Evolutionary conservation across 2,888 invertebrate genomes (phyloP).

Genomic region (Lasioglossum villosulum): DNA sequence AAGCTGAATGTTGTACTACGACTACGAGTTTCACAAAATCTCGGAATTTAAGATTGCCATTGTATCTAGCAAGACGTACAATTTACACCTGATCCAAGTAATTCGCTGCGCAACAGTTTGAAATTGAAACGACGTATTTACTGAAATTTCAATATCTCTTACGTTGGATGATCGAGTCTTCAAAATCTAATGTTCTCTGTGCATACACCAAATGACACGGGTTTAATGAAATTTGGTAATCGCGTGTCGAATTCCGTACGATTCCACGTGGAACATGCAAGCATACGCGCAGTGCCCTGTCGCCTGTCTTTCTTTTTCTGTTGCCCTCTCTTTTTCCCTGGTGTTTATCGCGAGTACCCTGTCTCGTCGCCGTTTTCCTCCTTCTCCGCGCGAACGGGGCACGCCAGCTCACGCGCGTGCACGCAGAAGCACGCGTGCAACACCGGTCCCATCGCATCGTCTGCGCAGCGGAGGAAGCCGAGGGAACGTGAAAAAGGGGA

Average conservation of each 20-base stretch:
- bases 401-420: slow-evolving; percentile 15
- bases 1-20: not conserved
- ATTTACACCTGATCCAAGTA: not conserved
- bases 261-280: not conserved
- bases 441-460: not conserved
- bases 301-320: not conserved
- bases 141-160: not conserved
- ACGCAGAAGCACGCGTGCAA: slow-evolving; percentile 8
- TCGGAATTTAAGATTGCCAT: not conserved
- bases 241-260: not conserved
- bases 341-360: slow-evolving; percentile 33
- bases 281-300: not conserved
- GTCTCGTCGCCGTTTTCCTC: slow-evolving; percentile 29
- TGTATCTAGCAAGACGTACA: too few species aligned
- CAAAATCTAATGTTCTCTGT: not conserved
- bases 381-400: slow-evolving; percentile 5
- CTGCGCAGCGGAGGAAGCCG: slow-evolving; percentile 6
- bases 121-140: not conserved
- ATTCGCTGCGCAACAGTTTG: not conserved
- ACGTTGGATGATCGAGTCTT: not conserved
- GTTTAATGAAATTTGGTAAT: not conserved
- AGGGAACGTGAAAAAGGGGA: slow-evolving; percentile 30
- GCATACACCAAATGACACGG: not conserved
- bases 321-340: not conserved
- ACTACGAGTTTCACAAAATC: not conserved